Evolutionary conservation across 92 coral and sea anemone species (phyloP).

Genomic region (Phenganax subtilis): DNA sequence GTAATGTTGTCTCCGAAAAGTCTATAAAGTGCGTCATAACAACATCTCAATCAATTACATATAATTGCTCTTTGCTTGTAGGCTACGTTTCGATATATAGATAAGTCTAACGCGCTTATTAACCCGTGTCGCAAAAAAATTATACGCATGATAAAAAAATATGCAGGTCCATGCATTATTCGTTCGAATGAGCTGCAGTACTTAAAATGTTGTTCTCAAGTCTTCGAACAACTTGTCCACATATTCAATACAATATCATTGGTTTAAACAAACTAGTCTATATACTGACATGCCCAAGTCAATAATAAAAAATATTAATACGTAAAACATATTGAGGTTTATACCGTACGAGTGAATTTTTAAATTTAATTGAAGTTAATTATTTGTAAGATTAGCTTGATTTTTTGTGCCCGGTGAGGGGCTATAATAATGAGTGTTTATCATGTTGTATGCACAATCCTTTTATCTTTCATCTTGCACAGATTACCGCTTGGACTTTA

Average conservation of each 20-base stretch:
- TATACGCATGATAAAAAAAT: too few species aligned
- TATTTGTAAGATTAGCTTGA: not conserved
- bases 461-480: not conserved
- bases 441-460: not conserved
- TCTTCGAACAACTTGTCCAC: too few species aligned
- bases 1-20: not conserved
- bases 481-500: not conserved
- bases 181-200: too few species aligned
- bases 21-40: not conserved
- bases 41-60: slow-evolving; percentile 3
- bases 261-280: too few species aligned
- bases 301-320: not conserved
- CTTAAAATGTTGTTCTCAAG: too few species aligned
- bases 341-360: not conserved
- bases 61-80: not conserved
- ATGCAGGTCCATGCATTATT: too few species aligned
- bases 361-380: not conserved
- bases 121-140: too few species aligned
- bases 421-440: not conserved
- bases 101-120: not conserved
- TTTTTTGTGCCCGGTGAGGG: not conserved
- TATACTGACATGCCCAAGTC: not conserved
- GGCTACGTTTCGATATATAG: not conserved
- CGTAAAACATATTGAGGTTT: not conserved
- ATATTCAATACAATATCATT: too few species aligned